Base-by-base conservation (phyloP, 2,888 invertebrate genomes). In the Allolobophora icterica region DNA sequence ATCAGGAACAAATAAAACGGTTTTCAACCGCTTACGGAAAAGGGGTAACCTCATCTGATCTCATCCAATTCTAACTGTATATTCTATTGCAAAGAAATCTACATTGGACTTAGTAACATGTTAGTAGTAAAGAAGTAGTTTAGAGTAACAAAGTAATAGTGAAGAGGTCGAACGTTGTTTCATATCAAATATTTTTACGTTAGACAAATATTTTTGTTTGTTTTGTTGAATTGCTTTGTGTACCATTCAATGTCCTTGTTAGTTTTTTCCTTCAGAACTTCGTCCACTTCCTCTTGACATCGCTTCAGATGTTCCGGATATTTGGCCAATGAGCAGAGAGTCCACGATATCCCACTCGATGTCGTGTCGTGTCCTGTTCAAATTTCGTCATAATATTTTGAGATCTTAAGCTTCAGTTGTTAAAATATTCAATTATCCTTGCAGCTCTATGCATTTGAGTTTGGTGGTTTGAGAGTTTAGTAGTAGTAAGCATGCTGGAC, bases 301-400 rank as follows among this genome's bases (percentile, higher is more conserved):
- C 92, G 92, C 52, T 90, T 58, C 91, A 94, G 94, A 71, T 92
- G 92, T 33, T 94, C 92, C 30, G 93, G 94, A 92, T 94, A 92
- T 89, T 92, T 89, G 30, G 94, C 94, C 45, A 94, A 91, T 1
- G 93, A 93, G 91, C 93, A 94, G 58, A 94, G 90, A 17, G 93
- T 93, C 94, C 94, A 94, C 24, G 94, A 94, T 84, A 94, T 93
- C 90, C 93, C 93, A 87, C 94, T 94, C 15, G 94, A 93, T n/a
- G 94, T 94, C 11, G 94, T 94, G 91, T 94, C 94, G 91, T 94
- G 94, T 89, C 94, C 94, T 94, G n/a, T 71, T 71, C 8, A 71
- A 71, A 71, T 24, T 11, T n/a, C n/a, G n/a, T 8, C n/a, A 52
- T 52, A 5, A 4, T 30, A 71, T 45, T 11, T 45, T 45, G 19